These are phyloP conservation scores for Neoarius graeffei DNA, from an alignment of 2,113 vertebrate species.

Conservation along the genomic window DNA sequence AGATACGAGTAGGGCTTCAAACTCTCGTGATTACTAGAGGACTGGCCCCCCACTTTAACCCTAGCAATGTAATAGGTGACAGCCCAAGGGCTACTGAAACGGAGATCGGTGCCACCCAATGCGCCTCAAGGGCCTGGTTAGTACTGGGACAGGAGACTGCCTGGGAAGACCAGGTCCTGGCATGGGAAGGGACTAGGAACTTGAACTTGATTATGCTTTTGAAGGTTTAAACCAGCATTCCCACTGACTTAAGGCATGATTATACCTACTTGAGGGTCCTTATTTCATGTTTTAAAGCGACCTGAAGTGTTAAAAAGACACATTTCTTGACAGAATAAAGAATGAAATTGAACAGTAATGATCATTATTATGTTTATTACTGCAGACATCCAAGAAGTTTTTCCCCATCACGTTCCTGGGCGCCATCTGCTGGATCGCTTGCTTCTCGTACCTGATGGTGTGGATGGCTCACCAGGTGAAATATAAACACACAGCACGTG, in stretches of 20 bases:
- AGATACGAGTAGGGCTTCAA: too few relatives aligned
- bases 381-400: conserved; percentile 67
- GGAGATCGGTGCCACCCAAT: too few relatives aligned
- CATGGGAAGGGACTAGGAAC: too few relatives aligned
- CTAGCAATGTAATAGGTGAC: too few relatives aligned
- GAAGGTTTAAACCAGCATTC: not conserved
- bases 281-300: not conserved
- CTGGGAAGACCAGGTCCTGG: too few relatives aligned
- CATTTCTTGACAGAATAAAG: not conserved
- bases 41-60: too few relatives aligned
- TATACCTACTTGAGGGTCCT: not conserved
- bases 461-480: conserved; percentile 77
- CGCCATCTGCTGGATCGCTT: conserved; percentile 73
- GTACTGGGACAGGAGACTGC: too few relatives aligned
- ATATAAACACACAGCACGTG: conserved; percentile 26
- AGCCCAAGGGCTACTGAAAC: too few relatives aligned
- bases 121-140: too few relatives aligned
- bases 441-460: conserved; percentile 77
- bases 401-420: conserved; percentile 70
- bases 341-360: not conserved
- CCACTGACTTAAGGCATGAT: too few relatives aligned
- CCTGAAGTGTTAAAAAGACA: not conserved
- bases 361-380: not conserved
- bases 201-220: not conserved
- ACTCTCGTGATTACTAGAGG: too few relatives aligned